Conservation (phyloP, 2,888 invertebrate genomes). For the Listrodromus nycthemerus region DNA sequence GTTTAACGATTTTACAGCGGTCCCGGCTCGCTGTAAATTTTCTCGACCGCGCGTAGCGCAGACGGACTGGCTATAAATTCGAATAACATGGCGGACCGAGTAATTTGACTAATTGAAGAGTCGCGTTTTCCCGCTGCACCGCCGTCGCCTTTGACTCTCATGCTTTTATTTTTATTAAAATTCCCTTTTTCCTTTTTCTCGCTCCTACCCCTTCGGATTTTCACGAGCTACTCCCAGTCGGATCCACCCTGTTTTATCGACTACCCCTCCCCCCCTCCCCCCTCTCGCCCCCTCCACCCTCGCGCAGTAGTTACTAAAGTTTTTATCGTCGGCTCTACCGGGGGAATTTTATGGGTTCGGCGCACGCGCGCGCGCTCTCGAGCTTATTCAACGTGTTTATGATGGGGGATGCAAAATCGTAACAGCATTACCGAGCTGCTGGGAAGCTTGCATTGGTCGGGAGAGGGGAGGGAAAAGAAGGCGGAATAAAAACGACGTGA, state of each 20-base stretch:
- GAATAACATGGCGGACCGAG: constrained; percentile 58
- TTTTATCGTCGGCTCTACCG: constrained; percentile 16
- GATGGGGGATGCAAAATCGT: constrained; percentile 54
- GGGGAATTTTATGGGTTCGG: constrained; percentile 36
- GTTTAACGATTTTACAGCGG: not conserved
- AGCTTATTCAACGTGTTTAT: constrained; percentile 56
- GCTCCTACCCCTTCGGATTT: constrained; percentile 1
- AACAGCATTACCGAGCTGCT: constrained; percentile 21
- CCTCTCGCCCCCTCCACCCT: not conserved
- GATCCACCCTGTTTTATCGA: not conserved
- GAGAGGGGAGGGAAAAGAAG: constrained; percentile 37
- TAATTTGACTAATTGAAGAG: constrained; percentile 68
- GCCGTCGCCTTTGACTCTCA: constrained; percentile 52
- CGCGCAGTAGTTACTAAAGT: constrained; percentile 2
- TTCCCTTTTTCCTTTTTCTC: no score
- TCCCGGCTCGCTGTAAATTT: not conserved
- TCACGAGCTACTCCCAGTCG: not conserved
- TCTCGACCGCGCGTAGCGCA: not conserved
- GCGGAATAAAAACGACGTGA: constrained; percentile 20
- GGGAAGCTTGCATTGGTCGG: constrained; percentile 1
- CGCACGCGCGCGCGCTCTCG: constrained; percentile 23
- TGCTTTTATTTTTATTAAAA: not conserved
- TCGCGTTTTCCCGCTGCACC: constrained; percentile 58
- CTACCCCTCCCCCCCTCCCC: no score
- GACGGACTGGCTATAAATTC: constrained; percentile 57